Percentiles rank a stretch among this genome's conserved stretches.
phyloP scores from a whole-genome alignment of 2,797 vertebrate genomes.

The Pyrrhura leucotis region DNA sequence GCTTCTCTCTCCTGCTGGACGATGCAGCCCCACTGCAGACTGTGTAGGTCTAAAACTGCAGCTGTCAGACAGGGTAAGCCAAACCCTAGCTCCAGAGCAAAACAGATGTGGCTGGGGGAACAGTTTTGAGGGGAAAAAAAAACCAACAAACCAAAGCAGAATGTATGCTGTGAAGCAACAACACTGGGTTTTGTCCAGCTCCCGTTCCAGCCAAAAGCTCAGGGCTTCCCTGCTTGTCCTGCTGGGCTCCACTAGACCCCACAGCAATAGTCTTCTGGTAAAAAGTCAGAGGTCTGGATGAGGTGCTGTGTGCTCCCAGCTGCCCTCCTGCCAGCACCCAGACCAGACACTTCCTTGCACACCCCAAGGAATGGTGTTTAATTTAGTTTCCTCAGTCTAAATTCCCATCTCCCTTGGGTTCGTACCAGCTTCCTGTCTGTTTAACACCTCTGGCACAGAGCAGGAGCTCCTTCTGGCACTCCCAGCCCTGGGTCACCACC shows the following conservation, averaged over 20 bases:
- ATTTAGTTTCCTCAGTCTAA: neutral
- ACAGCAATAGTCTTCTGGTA: neutral
- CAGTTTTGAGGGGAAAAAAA: fast-evolving
- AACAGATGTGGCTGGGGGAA: neutral
- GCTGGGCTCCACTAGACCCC: neutral
- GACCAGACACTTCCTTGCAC: neutral
- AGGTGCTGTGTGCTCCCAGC: neutral
- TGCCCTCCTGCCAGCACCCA: neutral
- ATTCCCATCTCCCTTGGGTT: neutral
- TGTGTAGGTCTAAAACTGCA: neutral
- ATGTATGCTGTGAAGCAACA: neutral
- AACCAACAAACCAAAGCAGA: neutral
- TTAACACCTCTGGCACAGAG: fast-evolving
- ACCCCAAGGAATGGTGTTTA: neutral
- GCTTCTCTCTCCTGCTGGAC: neutral
- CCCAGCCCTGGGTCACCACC: neutral
- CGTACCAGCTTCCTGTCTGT: neutral
- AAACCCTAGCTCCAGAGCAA: neutral
- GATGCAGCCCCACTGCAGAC: neutral
- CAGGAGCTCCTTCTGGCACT: neutral
- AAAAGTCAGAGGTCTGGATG: neutral
- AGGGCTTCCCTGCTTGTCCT: neutral
- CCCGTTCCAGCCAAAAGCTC: neutral
- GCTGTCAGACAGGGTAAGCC: neutral
- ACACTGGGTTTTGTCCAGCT: neutral